Evolutionary conservation across 1,140 invertebrate genomes (phyloP), one percentile per base, ranked within the genome.

Genomic region (Panagrolaimus sp.): DNA sequence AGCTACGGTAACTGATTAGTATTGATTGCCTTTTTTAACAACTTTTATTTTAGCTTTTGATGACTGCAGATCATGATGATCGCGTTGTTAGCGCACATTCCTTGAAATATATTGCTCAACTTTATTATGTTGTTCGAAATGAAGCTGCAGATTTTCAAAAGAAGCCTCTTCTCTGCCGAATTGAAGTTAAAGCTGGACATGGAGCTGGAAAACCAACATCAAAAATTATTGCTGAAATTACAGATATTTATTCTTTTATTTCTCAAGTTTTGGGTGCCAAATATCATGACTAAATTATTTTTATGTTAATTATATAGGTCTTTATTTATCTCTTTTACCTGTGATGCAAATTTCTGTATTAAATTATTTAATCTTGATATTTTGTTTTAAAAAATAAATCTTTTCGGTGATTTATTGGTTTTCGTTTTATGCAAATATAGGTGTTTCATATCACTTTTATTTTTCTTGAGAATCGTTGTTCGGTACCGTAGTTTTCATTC

Each of bases 41-140:
- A n/a, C n/a, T n/a, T n/a, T n/a, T n/a, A n/a, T n/a, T n/a, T n/a
- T n/a, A n/a, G 3, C 84, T 98, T 24, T 86, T 98, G 43, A 83
- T 94, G 67, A 98, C 95, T 24, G 96, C 91, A 17, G 94, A 98
- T 87, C 96, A 98, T 84, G 95, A 98, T 86, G 95, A 98, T 86
- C 88, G 95, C 72, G 94, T 97, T 66, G 93, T 95, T 65, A 94
- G 94, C 43, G 87, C 94, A 67, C 95, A 98, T 85, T 94, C 93
- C 67, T 87, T 96, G 6, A 98, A 98, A 86, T 92, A 91, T 80
- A 91, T 94, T 67, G 93, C 96, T 0, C 88, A 91, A 77, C 84
- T 98, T 55, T 96, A 98, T 82, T 85, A 93, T 77, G 87, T 85
- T 26, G 84, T 92, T 48, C 88, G 89, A 55, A 83, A 85, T 48